These are phyloP conservation scores for Lepidurus couesii DNA, from an alignment of 1,140 invertebrate species.

Conservation along the genomic window DNA sequence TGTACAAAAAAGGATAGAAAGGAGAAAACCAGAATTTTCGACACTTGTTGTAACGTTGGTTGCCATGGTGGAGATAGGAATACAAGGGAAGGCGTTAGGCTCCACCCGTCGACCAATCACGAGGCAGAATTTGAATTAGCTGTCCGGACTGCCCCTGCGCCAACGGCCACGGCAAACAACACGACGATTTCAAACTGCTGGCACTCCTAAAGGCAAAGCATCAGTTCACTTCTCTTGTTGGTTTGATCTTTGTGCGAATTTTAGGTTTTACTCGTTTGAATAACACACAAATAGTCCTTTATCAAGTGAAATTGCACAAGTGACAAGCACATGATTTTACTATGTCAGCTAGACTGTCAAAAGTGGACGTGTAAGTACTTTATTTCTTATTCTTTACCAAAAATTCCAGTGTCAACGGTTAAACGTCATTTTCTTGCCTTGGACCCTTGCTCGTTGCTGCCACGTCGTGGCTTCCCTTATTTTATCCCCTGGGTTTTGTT, in stretches of 20 bases:
- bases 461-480: too few species aligned
- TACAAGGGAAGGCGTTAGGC: not conserved
- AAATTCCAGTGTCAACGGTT: too few species aligned
- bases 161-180: slow-evolving; percentile 1
- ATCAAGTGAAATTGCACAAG: too few species aligned
- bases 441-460: too few species aligned
- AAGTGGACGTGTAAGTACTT: too few species aligned
- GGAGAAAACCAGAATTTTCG: too few species aligned
- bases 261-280: not conserved
- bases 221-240: not conserved
- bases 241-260: not conserved
- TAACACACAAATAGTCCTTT: not conserved
- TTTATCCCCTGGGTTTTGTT: too few species aligned
- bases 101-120: not conserved
- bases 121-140: not conserved
- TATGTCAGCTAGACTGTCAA: too few species aligned
- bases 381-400: too few species aligned
- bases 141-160: not conserved
- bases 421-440: too few species aligned
- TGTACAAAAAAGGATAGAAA: too few species aligned
- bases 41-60: not conserved
- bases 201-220: not conserved
- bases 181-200: not conserved
- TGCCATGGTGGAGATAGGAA: not conserved
- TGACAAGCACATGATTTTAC: too few species aligned